phyloP scores from a whole-genome alignment of 2,797 vertebrate genomes.

The Lagodon rhomboides region DNA sequence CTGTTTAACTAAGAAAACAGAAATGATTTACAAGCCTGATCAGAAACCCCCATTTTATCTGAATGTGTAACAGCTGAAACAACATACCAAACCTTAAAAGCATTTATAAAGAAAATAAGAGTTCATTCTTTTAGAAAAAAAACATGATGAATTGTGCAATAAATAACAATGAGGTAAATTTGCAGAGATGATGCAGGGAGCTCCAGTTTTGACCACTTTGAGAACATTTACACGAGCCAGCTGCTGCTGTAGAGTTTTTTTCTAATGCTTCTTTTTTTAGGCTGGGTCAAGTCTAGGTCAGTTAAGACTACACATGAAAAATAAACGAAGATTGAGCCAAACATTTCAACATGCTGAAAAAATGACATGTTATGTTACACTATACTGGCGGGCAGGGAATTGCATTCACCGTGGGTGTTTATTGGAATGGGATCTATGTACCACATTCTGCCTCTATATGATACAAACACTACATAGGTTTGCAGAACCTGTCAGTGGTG shows the following conservation, averaged over 20 bases:
- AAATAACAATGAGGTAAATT: slow-evolving; percentile 59
- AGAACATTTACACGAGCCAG: slow-evolving; percentile 80
- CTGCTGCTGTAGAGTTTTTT: slow-evolving; percentile 68
- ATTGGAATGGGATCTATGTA: background rate
- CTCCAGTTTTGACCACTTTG: slow-evolving; percentile 47
- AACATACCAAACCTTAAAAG: slow-evolving; percentile 63
- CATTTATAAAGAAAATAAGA: slow-evolving; percentile 61
- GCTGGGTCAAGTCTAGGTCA: slow-evolving; percentile 63
- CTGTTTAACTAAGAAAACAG: slow-evolving; percentile 72
- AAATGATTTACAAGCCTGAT: slow-evolving; percentile 67
- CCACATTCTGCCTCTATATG: background rate
- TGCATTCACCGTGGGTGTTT: slow-evolving; percentile 10
- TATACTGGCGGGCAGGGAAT: slow-evolving; percentile 7
- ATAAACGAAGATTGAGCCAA: slow-evolving; percentile 61
- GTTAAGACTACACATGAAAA: slow-evolving; percentile 65
- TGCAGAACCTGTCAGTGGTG: background rate
- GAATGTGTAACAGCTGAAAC: slow-evolving; percentile 69
- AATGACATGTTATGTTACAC: slow-evolving; percentile 40
- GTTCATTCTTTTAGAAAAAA: slow-evolving; percentile 44
- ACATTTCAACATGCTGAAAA: slow-evolving; percentile 60
- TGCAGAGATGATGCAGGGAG: slow-evolving; percentile 30
- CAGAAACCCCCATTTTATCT: slow-evolving; percentile 50
- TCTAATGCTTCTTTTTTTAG: slow-evolving; percentile 25
- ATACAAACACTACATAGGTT: background rate
- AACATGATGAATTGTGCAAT: slow-evolving; percentile 57